A percentile compares a stretch with the other conserved stretches of the same genome.
Evolutionary conservation across 2,113 vertebrate species (phyloP).

Genomic region (Mesoclemmys tuberculata): DNA sequence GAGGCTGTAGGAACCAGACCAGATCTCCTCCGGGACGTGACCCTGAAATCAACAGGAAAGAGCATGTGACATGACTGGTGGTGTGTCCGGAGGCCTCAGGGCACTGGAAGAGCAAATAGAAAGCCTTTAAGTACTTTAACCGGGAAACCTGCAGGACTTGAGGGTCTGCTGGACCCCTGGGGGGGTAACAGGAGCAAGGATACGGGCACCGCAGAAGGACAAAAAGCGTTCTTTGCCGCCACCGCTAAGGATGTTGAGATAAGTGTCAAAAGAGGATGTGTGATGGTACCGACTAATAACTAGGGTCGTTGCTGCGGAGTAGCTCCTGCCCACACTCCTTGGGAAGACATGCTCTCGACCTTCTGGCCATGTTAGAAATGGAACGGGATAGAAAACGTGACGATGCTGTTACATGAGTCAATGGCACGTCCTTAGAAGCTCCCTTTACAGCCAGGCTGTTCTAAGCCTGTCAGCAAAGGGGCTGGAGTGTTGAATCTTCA

Average conservation of each 20-base stretch:
- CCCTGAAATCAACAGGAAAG: neutral
- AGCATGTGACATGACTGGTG: neutral
- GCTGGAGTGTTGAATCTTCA: neutral
- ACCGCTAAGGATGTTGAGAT: neutral
- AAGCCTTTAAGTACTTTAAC: neutral
- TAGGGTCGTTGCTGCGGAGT: neutral
- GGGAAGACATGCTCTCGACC: neutral
- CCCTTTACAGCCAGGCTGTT: neutral
- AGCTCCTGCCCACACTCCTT: neutral
- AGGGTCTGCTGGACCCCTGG: neutral
- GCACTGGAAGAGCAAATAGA: neutral
- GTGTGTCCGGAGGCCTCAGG: neutral
- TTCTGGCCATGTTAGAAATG: neutral
- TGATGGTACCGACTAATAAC: neutral
- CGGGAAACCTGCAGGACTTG: neutral
- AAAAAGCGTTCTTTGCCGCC: neutral
- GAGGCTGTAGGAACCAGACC: neutral
- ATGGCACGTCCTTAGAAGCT: neutral
- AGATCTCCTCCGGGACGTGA: neutral
- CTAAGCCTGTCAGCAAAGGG: neutral
- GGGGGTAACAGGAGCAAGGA: neutral
- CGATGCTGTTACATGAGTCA: neutral
- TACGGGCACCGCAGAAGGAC: neutral
- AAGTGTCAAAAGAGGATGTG: neutral
- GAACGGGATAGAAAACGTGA: neutral